These are phyloP conservation scores for Pseudopleuronectes americanus DNA, from an alignment of 2,797 vertebrate species.

Conservation along the genomic window DNA sequence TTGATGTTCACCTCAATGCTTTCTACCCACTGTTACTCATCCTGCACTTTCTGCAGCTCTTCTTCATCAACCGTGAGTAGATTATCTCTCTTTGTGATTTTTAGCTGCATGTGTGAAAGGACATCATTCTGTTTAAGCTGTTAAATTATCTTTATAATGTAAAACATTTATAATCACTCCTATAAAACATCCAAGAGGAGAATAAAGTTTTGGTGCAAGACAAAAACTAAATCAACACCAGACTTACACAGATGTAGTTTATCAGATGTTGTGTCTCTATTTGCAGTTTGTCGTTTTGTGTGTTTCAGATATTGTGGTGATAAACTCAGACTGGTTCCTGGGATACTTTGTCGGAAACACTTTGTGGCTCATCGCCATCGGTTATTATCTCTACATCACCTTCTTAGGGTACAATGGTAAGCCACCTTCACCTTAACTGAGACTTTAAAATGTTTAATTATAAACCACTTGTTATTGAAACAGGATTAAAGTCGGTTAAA, in stretches of 20 bases:
- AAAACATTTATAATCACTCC: no score
- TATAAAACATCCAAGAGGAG: no score
- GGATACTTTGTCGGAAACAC: slow-evolving; percentile 96
- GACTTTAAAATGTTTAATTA: no score
- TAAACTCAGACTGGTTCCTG: slow-evolving; percentile 87
- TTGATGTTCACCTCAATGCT: slow-evolving; percentile 97
- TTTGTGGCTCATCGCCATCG: slow-evolving; percentile 92
- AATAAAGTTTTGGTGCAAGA: no score
- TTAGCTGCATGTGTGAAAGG: not conserved
- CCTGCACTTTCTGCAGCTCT: slow-evolving; percentile 96
- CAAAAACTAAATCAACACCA: no score
- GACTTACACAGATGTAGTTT: no score
- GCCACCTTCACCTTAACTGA: slow-evolving; percentile 38
- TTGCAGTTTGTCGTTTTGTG: slow-evolving; percentile 11
- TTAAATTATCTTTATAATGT: no score
- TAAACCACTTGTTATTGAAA: no score
- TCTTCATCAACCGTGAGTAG: slow-evolving; percentile 97
- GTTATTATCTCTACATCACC: slow-evolving; percentile 98
- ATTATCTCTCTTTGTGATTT: not conserved
- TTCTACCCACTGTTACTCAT: slow-evolving; percentile 98
- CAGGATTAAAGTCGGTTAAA: no score
- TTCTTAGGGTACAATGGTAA: slow-evolving; percentile 98
- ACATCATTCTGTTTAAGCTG: no score
- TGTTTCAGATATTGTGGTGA: slow-evolving; percentile 90
- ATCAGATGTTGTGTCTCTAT: not conserved